phyloP scores from a whole-genome alignment of 2,113 vertebrate species.

The Mystacornis crossleyi region DNA sequence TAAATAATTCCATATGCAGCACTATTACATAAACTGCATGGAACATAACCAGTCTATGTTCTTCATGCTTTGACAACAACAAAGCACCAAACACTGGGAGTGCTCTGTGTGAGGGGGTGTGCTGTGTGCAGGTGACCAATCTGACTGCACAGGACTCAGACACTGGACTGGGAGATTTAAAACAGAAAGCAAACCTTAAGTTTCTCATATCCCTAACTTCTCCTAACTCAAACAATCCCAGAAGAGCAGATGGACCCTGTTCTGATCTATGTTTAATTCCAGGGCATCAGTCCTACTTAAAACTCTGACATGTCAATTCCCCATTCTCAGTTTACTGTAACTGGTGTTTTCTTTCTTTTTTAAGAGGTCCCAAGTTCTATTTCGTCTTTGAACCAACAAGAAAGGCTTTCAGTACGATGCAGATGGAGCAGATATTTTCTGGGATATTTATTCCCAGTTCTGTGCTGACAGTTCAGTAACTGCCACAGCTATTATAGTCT shows the following conservation, averaged over 20 bases:
- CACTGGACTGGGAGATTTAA: neutral
- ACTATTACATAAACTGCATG: neutral
- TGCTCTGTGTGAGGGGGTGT: neutral
- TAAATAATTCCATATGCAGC: neutral
- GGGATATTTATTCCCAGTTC: constrained; percentile 24
- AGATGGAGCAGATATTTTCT: neutral
- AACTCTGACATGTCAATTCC: neutral
- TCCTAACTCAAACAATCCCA: neutral
- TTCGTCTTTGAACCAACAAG: neutral
- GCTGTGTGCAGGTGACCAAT: neutral
- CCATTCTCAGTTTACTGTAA: neutral
- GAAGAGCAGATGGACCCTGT: neutral
- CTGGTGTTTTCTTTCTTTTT: neutral
- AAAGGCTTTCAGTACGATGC: neutral
- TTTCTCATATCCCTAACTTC: neutral
- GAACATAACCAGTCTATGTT: neutral
- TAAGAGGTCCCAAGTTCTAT: neutral
- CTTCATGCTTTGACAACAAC: neutral
- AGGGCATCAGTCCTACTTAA: neutral
- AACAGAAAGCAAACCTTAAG: neutral
- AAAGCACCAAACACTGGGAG: neutral
- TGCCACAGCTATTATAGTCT: neutral
- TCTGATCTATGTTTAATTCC: neutral
- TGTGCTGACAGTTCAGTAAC: neutral
- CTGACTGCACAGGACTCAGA: neutral